Percentiles rank a stretch among this genome's conserved stretches.
Evolutionary conservation across 2,888 invertebrate species (phyloP).

Genomic region (Galeopsomyia nigrocyanea): DNA sequence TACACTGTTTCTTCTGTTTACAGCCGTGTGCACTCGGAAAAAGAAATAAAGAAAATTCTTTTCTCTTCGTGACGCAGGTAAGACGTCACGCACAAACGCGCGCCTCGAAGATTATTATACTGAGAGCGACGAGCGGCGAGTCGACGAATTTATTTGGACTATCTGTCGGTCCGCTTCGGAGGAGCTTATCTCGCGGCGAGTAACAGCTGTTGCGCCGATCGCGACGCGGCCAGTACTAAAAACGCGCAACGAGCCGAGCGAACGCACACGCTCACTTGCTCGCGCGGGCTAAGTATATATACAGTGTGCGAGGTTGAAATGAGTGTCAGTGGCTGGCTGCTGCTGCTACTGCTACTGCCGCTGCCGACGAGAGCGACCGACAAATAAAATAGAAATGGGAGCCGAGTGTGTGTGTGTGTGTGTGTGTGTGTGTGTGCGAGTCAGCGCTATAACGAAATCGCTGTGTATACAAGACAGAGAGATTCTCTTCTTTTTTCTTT

Average conservation of each 20-base stretch:
- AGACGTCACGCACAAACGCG: too few species aligned
- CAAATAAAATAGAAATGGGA: not conserved
- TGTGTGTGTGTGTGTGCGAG: not conserved
- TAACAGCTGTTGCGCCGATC: conserved; percentile 24
- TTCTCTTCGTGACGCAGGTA: too few species aligned
- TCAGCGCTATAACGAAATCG: not conserved
- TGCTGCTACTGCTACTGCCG: not conserved
- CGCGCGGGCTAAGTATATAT: not conserved
- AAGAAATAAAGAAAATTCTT: too few species aligned
- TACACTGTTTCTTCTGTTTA: too few species aligned
- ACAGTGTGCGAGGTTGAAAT: not conserved
- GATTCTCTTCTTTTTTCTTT: too few species aligned
- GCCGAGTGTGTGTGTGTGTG: not conserved
- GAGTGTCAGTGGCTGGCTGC: conserved; percentile 1
- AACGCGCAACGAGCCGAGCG: conserved; percentile 13
- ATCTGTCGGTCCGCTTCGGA: too few species aligned
- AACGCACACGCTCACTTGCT: conserved; percentile 5
- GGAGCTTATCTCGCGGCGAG: too few species aligned
- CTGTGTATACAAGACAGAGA: too few species aligned
- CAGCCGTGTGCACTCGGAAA: too few species aligned
- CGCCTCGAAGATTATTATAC: too few species aligned
- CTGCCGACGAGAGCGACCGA: not conserved
- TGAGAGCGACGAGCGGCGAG: too few species aligned
- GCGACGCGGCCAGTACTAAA: conserved; percentile 40
- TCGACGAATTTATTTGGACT: too few species aligned